Evolutionary conservation across 2,113 vertebrate species (phyloP).

Genomic region (Peromyscus californicus): DNA sequence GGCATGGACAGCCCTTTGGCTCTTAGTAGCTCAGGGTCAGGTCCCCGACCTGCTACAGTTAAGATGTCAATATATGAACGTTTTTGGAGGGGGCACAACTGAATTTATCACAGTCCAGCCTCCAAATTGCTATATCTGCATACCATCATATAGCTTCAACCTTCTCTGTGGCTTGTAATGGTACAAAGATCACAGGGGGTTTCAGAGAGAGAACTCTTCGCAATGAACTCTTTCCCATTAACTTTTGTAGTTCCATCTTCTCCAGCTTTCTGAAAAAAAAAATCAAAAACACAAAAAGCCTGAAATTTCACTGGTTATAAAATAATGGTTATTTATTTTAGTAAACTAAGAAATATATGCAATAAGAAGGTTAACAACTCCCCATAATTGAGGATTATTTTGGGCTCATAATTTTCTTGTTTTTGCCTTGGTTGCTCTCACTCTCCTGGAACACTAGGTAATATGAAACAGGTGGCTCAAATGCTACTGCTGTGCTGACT

Average conservation of each 20-base stretch:
- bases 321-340: neutral
- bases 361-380: neutral
- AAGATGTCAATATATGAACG: neutral
- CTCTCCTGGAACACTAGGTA: neutral
- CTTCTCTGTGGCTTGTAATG: neutral
- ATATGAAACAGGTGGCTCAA: too few relatives aligned
- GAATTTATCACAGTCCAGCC: neutral
- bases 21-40: too few relatives aligned
- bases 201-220: neutral
- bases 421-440: neutral
- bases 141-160: neutral
- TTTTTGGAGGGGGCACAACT: neutral
- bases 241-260: neutral
- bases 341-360: neutral
- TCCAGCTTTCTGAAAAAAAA: neutral
- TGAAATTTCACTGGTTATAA: neutral
- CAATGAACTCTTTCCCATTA: neutral
- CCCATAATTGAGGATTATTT: neutral
- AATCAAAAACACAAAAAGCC: neutral
- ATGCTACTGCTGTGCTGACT: neutral
- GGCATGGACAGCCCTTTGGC: too few relatives aligned
- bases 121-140: neutral
- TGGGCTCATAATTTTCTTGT: neutral
- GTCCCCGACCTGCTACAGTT: neutral
- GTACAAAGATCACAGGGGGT: neutral